Evolutionary conservation across 2,797 vertebrate species (phyloP).

Genomic region (Acanthurus tractus): DNA sequence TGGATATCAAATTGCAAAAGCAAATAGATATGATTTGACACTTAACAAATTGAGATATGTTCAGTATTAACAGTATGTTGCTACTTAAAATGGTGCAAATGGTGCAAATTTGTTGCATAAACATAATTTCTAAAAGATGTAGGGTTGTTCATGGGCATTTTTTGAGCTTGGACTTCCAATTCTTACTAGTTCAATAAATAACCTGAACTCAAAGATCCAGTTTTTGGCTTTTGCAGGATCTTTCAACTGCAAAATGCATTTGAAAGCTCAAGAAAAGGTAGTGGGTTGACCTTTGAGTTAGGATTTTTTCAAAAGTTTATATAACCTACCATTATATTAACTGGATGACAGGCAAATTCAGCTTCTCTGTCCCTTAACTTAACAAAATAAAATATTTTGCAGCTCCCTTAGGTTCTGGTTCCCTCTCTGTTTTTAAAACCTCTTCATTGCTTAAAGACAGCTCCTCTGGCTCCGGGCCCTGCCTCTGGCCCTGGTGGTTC

Average conservation of each 20-base stretch:
- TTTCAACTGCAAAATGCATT: background rate
- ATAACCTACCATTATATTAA: background rate
- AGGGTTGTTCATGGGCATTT: background rate
- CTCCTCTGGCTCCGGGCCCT: slow-evolving; percentile 49
- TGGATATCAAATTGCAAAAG: background rate
- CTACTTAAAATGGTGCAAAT: too few species aligned
- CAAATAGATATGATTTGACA: too few species aligned
- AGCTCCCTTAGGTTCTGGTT: background rate
- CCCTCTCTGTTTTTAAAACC: background rate
- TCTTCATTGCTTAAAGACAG: slow-evolving; percentile 23
- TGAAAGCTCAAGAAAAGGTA: background rate
- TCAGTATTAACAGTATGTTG: too few species aligned
- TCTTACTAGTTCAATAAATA: background rate
- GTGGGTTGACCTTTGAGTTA: background rate
- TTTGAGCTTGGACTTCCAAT: background rate
- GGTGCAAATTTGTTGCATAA: background rate
- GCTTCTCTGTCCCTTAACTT: background rate
- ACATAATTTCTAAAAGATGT: background rate
- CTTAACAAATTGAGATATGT: too few species aligned
- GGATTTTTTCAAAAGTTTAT: background rate
- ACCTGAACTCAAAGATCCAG: too few species aligned
- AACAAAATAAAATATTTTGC: background rate
- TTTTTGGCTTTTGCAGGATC: too few species aligned
- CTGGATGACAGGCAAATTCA: background rate
- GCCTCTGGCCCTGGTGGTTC: slow-evolving; percentile 29